Conservation (phyloP, 2,113 vertebrate genomes). For the Rhynchomys soricoides region DNA sequence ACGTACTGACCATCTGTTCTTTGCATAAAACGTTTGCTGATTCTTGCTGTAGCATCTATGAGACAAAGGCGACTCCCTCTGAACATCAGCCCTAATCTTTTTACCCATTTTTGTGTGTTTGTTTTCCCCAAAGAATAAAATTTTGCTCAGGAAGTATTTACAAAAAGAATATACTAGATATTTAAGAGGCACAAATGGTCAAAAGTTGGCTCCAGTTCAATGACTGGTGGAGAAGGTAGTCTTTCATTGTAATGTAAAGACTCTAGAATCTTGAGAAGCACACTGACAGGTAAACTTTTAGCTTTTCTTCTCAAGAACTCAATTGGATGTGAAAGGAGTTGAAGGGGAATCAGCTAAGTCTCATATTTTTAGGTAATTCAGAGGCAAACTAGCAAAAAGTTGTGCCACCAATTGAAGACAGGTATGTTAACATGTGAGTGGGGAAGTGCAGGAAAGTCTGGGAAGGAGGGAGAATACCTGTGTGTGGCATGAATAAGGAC, state of each 20-base stretch:
- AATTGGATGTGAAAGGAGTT: constrained; percentile 1
- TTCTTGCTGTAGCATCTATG: background rate
- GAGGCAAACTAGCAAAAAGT: background rate
- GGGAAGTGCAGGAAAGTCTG: too few species aligned
- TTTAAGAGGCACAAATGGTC: constrained; percentile 24
- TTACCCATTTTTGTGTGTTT: background rate
- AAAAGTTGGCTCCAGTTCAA: background rate
- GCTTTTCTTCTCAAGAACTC: constrained; percentile 39
- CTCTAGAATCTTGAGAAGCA: background rate
- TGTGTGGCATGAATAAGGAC: background rate
- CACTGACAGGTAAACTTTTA: background rate
- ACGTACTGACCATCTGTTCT: background rate
- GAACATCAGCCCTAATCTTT: background rate
- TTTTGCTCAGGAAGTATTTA: background rate
- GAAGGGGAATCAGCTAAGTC: background rate
- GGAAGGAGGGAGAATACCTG: background rate
- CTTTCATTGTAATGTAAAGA: background rate
- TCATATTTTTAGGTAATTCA: background rate
- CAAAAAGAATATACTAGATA: background rate
- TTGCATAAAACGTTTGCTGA: background rate
- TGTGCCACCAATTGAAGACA: background rate
- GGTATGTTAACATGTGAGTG: background rate
- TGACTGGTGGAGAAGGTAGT: background rate
- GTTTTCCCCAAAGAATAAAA: background rate
- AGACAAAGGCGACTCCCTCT: background rate